Evolutionary conservation across 2,113 vertebrate genomes (phyloP).

Genomic region (Dermatemys mawii): DNA sequence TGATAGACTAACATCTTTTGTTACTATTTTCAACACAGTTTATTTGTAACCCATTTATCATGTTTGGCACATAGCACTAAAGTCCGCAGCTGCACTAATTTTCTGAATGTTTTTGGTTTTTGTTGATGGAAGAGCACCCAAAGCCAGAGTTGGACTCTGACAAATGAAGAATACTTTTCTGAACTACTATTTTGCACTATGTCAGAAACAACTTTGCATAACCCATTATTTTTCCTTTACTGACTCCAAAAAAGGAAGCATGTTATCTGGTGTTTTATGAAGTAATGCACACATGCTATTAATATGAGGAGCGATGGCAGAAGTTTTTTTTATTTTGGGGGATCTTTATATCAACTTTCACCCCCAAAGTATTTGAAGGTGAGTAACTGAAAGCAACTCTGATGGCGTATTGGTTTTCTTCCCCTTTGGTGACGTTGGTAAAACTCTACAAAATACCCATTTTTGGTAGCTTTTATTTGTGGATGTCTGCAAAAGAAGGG

Average conservation of each 20-base stretch:
- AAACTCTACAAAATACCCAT: conserved; percentile 32
- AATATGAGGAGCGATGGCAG: not conserved
- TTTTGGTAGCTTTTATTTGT: conserved; percentile 50
- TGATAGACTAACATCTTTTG: fast-evolving
- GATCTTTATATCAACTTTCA: not conserved
- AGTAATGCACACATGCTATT: conserved; percentile 4
- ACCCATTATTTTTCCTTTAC: conserved; percentile 42
- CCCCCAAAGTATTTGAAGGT: not conserved
- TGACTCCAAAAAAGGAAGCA: conserved; percentile 4
- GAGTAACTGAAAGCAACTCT: not conserved
- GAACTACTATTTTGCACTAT: not conserved
- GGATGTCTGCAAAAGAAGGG: conserved; percentile 20
- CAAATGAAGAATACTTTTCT: not conserved
- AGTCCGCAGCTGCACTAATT: not conserved
- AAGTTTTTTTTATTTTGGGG: not conserved
- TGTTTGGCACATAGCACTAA: not conserved
- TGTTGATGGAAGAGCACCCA: not conserved
- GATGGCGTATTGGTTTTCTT: not conserved
- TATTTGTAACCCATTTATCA: not conserved
- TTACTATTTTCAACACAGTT: not conserved
- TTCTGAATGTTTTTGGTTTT: not conserved
- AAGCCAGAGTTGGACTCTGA: not conserved
- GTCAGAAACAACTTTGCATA: conserved; percentile 10
- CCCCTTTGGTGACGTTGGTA: not conserved
- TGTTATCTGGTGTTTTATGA: conserved; percentile 28